Evolutionary conservation across 2,888 invertebrate genomes (phyloP).

Genomic region (Patella depressa): DNA sequence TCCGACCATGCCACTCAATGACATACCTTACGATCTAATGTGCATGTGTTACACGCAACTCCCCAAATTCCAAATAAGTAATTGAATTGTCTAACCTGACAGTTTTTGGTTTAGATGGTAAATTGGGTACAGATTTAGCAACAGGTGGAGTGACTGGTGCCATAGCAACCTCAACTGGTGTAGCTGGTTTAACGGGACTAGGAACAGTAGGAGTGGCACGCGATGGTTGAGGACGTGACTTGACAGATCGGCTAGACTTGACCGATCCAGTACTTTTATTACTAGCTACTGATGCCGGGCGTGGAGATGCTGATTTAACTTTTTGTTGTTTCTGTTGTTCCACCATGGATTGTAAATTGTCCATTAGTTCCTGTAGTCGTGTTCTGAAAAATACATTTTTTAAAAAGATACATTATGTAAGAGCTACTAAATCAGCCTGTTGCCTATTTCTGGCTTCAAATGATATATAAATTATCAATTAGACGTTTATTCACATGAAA

Average conservation of each 20-base stretch:
- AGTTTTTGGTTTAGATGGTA: slow-evolving; percentile 17
- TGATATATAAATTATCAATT: no score
- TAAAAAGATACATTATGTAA: no score
- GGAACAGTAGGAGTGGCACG: background rate
- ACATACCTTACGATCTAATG: no score
- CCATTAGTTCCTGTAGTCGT: slow-evolving; percentile 55
- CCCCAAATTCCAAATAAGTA: background rate
- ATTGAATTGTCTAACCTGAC: slow-evolving; percentile 15
- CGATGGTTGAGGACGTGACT: background rate
- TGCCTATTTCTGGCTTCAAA: no score
- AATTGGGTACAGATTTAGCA: slow-evolving; percentile 18
- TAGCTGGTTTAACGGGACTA: slow-evolving; percentile 9
- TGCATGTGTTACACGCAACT: background rate
- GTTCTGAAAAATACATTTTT: slow-evolving; percentile 41
- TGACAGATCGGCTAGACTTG: background rate
- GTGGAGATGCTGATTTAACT: slow-evolving; percentile 19
- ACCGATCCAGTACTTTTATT: background rate
- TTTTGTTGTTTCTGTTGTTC: slow-evolving; percentile 46
- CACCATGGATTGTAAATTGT: slow-evolving; percentile 57
- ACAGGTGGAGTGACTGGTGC: slow-evolving; percentile 14
- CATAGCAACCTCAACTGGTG: slow-evolving; percentile 5
- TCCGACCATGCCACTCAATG: no score
- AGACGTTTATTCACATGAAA: no score
- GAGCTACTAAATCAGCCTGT: no score
- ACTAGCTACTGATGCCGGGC: slow-evolving; percentile 11